Evolutionary conservation across 2,888 invertebrate genomes (phyloP), one percentile per base, ranked within the genome.

Genomic region (Plebejus melissa): DNA sequence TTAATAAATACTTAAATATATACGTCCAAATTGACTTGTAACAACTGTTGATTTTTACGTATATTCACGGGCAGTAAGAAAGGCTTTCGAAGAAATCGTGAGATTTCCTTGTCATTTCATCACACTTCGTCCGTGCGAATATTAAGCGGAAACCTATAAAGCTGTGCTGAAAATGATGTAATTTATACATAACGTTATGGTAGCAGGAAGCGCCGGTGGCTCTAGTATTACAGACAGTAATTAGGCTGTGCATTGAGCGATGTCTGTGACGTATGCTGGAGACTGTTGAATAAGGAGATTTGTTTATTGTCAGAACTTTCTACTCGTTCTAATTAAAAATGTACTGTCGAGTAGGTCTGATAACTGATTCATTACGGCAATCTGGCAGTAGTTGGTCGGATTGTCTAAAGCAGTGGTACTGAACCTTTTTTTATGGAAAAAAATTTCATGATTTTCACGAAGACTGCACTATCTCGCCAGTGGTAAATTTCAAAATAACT

Each of bases 171-270:
- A 69, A 41, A 11, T 70, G 70, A 70, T 70, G 70, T 41, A 70
- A 70, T 70, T 58, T 74, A 16, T 74, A 60, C 57, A 38, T 74
- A 38, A 74, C 57, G 38, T 74, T 65, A 58, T 22, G 38, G 16
- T 28, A 57, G 38, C 38, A 74, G 41, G 57, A 58, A 38, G 36
- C 32, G n/a, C 16, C 28, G 5, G 41, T 16, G 41, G 22, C 46
- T 60, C 46, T 74, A 74, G 22, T 32, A 16, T 57, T 54, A 54
- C 36, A 57, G 36, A 4, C 13, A 16, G 65, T 36, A 65, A 65
- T 65, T 65, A 65, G 5, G 32, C 65, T 4, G 65, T 36, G 65
- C 36, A 65, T 36, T 65, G 32, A 65, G 65, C 65, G 65, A 65
- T 65, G 9, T 65, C 9, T 32, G 22, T 16, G 32, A 65, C 65